Percentiles rank a stretch among this genome's conserved stretches.
phyloP scores from a whole-genome alignment of 2,113 vertebrate species.

The Propithecus coquereli region DNA sequence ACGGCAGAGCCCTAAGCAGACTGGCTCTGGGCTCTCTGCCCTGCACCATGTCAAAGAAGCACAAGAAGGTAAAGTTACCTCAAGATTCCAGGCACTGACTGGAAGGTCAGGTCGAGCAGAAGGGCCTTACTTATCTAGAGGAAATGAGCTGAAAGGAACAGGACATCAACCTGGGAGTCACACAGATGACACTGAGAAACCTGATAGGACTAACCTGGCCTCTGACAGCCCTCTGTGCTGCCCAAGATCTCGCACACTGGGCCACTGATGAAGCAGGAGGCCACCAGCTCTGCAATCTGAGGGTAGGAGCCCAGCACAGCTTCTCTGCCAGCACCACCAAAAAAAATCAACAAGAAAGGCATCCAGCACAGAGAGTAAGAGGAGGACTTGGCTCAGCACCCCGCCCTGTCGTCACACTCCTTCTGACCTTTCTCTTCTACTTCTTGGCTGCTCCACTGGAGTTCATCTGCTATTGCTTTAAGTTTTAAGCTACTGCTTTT shows the following conservation, averaged over 20 bases:
- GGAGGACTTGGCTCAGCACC: neutral
- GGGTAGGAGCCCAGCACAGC: neutral
- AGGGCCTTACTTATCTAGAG: neutral
- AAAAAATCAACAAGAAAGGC: neutral
- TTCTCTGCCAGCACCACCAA: neutral
- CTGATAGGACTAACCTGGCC: neutral
- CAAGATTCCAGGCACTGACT: neutral
- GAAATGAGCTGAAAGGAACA: neutral
- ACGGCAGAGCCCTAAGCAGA: neutral
- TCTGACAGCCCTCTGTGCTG: neutral
- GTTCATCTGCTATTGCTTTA: neutral
- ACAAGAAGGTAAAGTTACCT: neutral
- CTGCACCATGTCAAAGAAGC: neutral
- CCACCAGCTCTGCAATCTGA: neutral
- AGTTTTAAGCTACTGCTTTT: neutral
- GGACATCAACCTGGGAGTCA: neutral
- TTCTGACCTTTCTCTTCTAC: neutral
- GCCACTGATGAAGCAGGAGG: neutral
- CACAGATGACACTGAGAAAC: neutral
- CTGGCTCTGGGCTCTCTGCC: neutral
- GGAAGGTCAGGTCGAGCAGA: neutral
- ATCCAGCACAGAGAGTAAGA: fast-evolving
- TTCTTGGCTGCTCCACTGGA: neutral
- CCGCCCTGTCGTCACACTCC: neutral
- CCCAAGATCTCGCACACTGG: neutral